A percentile compares a stretch with the other conserved stretches of the same genome.
Conservation (phyloP, 2,888 invertebrate genomes). For the Thymelicus lineola region DNA sequence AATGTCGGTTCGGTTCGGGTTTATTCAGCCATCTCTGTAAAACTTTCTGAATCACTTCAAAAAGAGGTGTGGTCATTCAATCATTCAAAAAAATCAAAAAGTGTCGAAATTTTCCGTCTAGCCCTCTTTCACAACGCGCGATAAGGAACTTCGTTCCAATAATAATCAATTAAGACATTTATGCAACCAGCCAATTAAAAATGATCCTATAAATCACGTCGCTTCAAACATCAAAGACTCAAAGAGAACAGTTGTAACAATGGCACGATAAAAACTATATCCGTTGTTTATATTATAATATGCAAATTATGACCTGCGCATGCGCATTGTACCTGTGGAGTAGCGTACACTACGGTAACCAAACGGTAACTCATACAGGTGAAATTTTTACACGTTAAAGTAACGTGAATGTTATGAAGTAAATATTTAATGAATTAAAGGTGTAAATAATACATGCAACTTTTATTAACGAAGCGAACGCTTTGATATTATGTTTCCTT, state of each 20-base stretch:
- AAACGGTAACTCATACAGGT: constrained; percentile 39
- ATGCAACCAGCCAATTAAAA: constrained; percentile 17
- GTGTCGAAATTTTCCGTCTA: too few species aligned
- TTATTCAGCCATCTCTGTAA: too few species aligned
- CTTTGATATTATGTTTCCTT: too few species aligned
- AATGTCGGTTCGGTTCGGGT: too few species aligned
- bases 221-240: constrained; percentile 18
- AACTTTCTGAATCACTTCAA: too few species aligned
- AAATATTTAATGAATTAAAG: background rate
- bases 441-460: background rate
- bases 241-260: constrained; percentile 42
- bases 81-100: too few species aligned
- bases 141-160: too few species aligned
- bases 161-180: constrained; percentile 34
- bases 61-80: too few species aligned
- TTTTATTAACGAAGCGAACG: too few species aligned
- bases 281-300: constrained; percentile 46
- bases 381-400: constrained; percentile 17
- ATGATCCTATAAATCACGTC: constrained; percentile 23
- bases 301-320: constrained; percentile 44
- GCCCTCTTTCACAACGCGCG: too few species aligned
- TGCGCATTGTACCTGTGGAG: constrained; percentile 39
- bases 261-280: constrained; percentile 49
- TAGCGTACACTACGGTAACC: constrained; percentile 34
- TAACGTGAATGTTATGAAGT: constrained; percentile 4